Percentiles rank a stretch among this genome's conserved stretches.
Evolutionary conservation across 1,140 invertebrate species (phyloP).

Genomic region (Agrilus planipennis): DNA sequence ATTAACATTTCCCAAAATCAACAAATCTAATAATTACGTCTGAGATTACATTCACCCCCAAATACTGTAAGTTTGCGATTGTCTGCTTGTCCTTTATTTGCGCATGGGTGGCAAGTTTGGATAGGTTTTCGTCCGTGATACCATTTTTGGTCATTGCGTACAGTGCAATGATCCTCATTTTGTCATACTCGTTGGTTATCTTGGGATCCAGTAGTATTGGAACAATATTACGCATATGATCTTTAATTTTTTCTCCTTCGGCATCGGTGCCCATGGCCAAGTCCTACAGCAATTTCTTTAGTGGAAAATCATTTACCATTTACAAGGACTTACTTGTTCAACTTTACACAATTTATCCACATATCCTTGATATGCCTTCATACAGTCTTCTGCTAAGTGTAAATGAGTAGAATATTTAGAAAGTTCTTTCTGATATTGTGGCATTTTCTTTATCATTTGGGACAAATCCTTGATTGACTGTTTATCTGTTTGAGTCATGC

Average conservation of each 20-base stretch:
- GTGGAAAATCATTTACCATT: neutral
- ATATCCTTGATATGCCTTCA: slow-evolving; percentile 94
- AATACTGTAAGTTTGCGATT: slow-evolving; percentile 86
- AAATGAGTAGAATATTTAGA: slow-evolving; percentile 98
- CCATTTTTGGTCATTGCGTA: slow-evolving; percentile 99
- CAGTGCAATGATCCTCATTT: slow-evolving; percentile 96
- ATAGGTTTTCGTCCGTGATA: slow-evolving; percentile 96
- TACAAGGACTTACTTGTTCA: slow-evolving; percentile 70
- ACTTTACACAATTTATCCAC: slow-evolving; percentile 98
- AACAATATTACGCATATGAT: slow-evolving; percentile 98
- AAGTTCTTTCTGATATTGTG: slow-evolving; percentile 98
- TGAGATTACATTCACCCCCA: slow-evolving; percentile 83
- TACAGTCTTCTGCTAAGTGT: slow-evolving; percentile 97
- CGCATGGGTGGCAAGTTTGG: slow-evolving; percentile 93
- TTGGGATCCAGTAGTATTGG: slow-evolving; percentile 86
- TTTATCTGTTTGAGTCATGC: slow-evolving; percentile 83
- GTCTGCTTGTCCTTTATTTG: slow-evolving; percentile 93
- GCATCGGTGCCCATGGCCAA: slow-evolving; percentile 94
- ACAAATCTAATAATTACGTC: slow-evolving; percentile 59
- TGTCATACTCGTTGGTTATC: slow-evolving; percentile 59
- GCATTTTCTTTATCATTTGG: slow-evolving; percentile 99
- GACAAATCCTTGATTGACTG: slow-evolving; percentile 93
- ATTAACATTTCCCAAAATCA: slow-evolving; percentile 3
- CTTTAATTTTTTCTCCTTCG: slow-evolving; percentile 97
- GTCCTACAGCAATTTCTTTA: slow-evolving; percentile 48